Conservation (phyloP, 1,140 invertebrate genomes). For the Hypsibius dujardini region DNA sequence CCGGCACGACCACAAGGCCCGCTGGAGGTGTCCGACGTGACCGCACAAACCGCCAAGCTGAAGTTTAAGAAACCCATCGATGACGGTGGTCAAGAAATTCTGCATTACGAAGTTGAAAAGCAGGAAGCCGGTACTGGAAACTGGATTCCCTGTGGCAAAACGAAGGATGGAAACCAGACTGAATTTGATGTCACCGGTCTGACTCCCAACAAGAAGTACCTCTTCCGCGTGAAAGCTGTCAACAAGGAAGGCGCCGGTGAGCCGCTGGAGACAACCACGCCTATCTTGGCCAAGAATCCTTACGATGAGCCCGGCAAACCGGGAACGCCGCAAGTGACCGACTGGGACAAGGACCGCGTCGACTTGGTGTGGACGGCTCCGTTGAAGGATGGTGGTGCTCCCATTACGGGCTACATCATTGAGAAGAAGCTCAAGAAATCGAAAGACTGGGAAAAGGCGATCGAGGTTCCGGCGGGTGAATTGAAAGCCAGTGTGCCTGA, state of each 20-base stretch:
- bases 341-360: conserved; percentile 89
- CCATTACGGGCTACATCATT: conserved; percentile 80
- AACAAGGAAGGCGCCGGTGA: conserved; percentile 92
- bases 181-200: conserved; percentile 75
- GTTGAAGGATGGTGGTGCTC: conserved; percentile 72
- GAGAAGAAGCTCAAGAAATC: conserved; percentile 78
- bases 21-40: not conserved
- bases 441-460: conserved; percentile 64
- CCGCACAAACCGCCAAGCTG: conserved; percentile 39
- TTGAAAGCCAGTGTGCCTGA: conserved; percentile 63
- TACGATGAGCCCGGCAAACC: conserved; percentile 84
- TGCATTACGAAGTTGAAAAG: conserved; percentile 85
- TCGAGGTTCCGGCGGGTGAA: conserved; percentile 56
- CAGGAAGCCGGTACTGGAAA: conserved; percentile 71
- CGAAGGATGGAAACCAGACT: conserved; percentile 50
- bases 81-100: conserved; percentile 79
- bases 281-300: no score
- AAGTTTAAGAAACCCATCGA: conserved; percentile 76
- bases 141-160: conserved; percentile 60
- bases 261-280: conserved; percentile 56
- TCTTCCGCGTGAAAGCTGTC: conserved; percentile 82
- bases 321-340: conserved; percentile 64
- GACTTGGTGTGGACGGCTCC: conserved; percentile 79
- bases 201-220: conserved; percentile 75
- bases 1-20: not conserved